Evolutionary conservation across 2,113 vertebrate genomes (phyloP), one percentile per base, ranked within the genome.

Genomic region (Amphiprion ocellaris): DNA sequence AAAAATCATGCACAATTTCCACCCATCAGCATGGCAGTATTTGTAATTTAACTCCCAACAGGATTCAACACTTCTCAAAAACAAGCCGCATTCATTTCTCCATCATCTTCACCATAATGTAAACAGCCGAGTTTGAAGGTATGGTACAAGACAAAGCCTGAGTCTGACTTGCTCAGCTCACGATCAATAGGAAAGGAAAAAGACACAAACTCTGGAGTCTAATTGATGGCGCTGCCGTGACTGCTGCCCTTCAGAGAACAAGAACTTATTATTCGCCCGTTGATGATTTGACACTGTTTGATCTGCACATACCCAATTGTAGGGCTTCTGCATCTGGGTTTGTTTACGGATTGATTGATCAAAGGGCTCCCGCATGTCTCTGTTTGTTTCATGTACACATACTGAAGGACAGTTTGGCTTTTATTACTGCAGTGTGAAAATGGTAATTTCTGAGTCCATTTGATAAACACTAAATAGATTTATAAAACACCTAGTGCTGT

Each of bases 311-410:
- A 85, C 69, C 89, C 88, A 77, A 82, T 92, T 64, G 83, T 82
- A 58, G 59, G 75, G 90, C 87, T 90, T 91, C 90, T 87, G 84
- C 87, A 83, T 86, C 74, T 14, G 89, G 81, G 86, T 93, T 92
- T 93, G 93, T 94, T 94, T 91, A 92, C 84, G 83, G 90, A 82
- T 85, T 76, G 89, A 88, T 83, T 94, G 94, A 95, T 95, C 94
- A 94, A 94, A 94, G 93, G 59, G 80, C 60, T 77, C 44, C 69
- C 67, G 78, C 90, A 70, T 80, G 81, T 91, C 90, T 91, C 86
- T 82, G 90, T 92, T 91, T 94, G 91, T 93, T 93, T 93, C 92
- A 93, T 92, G 91, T 91, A 80, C 65, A 72, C 70, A 62, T 70
- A 67, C 85, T 28, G 83, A 80, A 84, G 91, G 90, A 90, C 90